phyloP scores from a whole-genome alignment of 2,797 vertebrate genomes.

The Phyllotis vaccarum region DNA sequence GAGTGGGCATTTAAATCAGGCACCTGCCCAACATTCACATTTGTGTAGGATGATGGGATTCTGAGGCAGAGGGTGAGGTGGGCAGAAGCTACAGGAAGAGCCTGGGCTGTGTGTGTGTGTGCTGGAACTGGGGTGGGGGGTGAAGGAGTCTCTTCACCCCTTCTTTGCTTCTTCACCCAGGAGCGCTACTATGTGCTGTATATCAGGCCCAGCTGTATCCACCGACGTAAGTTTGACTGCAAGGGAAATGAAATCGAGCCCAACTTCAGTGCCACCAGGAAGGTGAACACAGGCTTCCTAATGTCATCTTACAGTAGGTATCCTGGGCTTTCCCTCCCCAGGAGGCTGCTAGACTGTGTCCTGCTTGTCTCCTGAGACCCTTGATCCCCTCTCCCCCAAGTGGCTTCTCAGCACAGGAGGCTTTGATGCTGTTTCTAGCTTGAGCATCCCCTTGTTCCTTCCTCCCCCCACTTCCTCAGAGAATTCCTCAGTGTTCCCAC shows the following conservation, averaged over 20 bases:
- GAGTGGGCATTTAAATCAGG: neutral
- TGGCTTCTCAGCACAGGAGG: neutral
- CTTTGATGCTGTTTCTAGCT: neutral
- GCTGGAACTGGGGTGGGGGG: neutral
- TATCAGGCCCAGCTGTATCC: conserved; percentile 89
- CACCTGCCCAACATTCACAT: neutral
- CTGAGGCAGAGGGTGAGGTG: neutral
- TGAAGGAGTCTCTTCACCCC: neutral
- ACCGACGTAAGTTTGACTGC: conserved; percentile 91
- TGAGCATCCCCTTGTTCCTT: neutral
- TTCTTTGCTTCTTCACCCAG: conserved; percentile 52
- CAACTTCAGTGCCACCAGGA: conserved; percentile 92
- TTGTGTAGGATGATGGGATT: neutral
- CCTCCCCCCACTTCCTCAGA: neutral
- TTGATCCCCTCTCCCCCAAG: neutral
- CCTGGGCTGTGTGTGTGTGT: neutral
- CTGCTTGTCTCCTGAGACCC: neutral
- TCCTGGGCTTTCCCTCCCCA: neutral
- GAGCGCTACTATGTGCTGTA: conserved; percentile 92
- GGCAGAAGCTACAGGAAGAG: neutral
- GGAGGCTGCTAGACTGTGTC: neutral
- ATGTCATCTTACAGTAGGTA: conserved; percentile 95
- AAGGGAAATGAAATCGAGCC: conserved; percentile 93
- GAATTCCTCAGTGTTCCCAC: neutral
- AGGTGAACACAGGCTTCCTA: conserved; percentile 94